These are phyloP conservation scores for Ailurus styani DNA, from an alignment of 2,113 vertebrate species.

Conservation along the genomic window DNA sequence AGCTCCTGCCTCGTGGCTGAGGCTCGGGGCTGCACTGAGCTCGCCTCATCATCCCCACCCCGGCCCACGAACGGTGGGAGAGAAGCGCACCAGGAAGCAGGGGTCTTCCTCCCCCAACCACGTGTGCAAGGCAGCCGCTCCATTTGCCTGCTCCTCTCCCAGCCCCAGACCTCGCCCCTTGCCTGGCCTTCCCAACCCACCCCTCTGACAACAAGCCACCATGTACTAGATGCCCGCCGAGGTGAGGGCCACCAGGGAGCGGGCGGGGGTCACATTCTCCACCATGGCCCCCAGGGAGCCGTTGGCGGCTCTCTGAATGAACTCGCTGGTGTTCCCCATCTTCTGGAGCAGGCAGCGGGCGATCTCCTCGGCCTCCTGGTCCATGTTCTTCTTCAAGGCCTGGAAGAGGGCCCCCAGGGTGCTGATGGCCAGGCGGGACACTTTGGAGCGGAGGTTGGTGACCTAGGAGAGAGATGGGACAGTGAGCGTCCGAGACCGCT, in stretches of 20 bases:
- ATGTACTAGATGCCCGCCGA: constrained; percentile 75
- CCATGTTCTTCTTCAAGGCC: constrained; percentile 78
- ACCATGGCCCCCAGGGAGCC: constrained; percentile 76
- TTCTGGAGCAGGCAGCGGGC: constrained; percentile 75
- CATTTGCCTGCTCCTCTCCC: not conserved
- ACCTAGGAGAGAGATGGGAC: constrained; percentile 70
- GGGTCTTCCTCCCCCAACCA: too few species aligned
- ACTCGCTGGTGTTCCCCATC: constrained; percentile 74
- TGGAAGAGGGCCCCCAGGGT: constrained; percentile 76
- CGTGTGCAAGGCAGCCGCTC: rapidly evolving
- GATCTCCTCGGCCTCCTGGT: constrained; percentile 75
- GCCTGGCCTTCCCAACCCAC: not conserved
- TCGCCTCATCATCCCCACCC: not conserved
- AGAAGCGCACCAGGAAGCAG: not conserved
- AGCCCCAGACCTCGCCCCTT: not conserved
- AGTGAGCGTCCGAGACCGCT: not conserved
- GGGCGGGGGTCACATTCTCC: constrained; percentile 67
- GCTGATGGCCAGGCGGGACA: constrained; percentile 75
- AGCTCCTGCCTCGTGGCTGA: not conserved
- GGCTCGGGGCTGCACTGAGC: not conserved
- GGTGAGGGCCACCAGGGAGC: constrained; percentile 75
- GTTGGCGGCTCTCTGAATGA: constrained; percentile 77
- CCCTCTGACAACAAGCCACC: not conserved
- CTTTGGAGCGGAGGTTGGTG: constrained; percentile 80
- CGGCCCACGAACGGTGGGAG: not conserved